Conservation (phyloP, 2,888 invertebrate genomes). For the Tenthredo notha region DNA sequence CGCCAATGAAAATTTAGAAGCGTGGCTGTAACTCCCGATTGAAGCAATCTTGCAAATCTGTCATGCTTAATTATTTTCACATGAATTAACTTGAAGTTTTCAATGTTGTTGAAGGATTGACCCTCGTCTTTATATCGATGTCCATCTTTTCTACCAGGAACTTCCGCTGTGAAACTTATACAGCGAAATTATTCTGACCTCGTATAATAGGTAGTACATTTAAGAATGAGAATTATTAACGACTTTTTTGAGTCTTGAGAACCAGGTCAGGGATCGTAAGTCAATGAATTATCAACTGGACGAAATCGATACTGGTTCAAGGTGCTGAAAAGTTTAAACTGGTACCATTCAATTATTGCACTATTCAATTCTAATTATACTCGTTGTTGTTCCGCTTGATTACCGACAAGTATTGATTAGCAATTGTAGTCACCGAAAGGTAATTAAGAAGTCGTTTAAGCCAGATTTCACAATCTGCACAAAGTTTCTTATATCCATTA, state of each 20-base stretch:
- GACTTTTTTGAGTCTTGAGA: conserved; percentile 32
- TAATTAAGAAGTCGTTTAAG: conserved; percentile 5
- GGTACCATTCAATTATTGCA: conserved; percentile 12
- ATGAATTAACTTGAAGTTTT: not conserved
- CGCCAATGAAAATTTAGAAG: conserved; percentile 4
- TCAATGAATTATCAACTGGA: not conserved
- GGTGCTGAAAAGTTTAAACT: conserved; percentile 7
- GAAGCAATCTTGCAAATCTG: not conserved
- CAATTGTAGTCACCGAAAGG: not conserved
- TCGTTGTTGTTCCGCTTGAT: conserved; percentile 8
- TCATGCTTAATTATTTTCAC: not conserved
- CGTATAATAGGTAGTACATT: not conserved
- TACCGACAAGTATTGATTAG: not conserved
- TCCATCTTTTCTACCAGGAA: conserved; percentile 26
- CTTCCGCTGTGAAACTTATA: conserved; percentile 8
- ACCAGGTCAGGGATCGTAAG: conserved; percentile 47
- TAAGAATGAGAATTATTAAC: conserved; percentile 26
- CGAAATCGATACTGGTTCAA: conserved; percentile 35
- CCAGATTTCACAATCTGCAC: not conserved
- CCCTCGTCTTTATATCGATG: not conserved
- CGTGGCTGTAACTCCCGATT: not conserved
- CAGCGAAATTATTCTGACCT: conserved; percentile 15
- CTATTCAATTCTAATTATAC: not conserved
- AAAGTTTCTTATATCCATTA: conserved; percentile 7
- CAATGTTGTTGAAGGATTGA: not conserved